phyloP scores from a whole-genome alignment of 2,113 vertebrate genomes.

The Gobius niger region DNA sequence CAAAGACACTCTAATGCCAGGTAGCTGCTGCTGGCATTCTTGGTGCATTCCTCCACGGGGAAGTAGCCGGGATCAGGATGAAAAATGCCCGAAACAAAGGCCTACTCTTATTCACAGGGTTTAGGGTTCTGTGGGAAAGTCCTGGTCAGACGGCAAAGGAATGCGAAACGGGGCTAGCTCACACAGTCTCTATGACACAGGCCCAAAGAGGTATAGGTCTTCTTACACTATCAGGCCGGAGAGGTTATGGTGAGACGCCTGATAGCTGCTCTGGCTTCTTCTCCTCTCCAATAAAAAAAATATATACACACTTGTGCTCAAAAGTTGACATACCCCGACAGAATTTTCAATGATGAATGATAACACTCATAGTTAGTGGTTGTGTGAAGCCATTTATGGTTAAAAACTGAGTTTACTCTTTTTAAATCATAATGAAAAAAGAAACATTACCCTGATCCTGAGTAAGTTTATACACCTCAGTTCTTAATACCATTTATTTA shows the following conservation, averaged over 20 bases:
- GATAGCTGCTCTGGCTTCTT: constrained; percentile 21
- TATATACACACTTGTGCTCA: too few species aligned
- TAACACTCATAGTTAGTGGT: too few species aligned
- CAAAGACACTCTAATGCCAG: constrained; percentile 77
- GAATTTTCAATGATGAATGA: too few species aligned
- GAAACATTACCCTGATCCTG: too few species aligned
- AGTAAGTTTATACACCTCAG: too few species aligned
- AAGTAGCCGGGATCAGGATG: constrained; percentile 76
- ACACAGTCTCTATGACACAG: constrained; percentile 64
- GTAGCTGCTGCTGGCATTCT: constrained; percentile 76
- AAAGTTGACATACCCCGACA: too few species aligned
- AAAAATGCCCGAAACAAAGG: constrained; percentile 77
- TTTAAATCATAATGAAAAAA: too few species aligned
- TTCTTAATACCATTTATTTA: too few species aligned
- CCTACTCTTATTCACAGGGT: constrained; percentile 76
- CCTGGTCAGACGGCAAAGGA: constrained; percentile 69
- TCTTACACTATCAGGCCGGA: constrained; percentile 47
- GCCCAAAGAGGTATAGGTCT: constrained; percentile 65
- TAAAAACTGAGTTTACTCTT: too few species aligned
- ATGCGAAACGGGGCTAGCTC: constrained; percentile 67
- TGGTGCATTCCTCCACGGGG: constrained; percentile 74
- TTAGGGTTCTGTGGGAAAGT: constrained; percentile 79
- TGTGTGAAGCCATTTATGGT: too few species aligned
- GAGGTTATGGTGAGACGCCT: constrained; percentile 34
- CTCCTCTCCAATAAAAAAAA: too few species aligned